phyloP scores from a whole-genome alignment of 2,797 vertebrate species.

The Neostethus bicornis region DNA sequence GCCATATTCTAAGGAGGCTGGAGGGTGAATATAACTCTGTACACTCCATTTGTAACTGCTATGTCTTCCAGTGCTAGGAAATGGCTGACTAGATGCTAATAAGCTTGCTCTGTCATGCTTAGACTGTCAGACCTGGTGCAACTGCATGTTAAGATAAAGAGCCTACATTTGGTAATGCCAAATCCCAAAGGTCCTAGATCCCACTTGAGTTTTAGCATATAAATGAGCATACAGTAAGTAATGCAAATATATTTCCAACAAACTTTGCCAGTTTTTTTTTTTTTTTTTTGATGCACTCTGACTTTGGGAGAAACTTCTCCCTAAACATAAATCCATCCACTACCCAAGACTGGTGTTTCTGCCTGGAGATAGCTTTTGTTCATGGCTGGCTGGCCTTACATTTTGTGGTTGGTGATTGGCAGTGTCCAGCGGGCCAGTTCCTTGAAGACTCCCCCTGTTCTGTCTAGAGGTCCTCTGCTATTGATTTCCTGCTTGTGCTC shows the following conservation, averaged over 20 bases:
- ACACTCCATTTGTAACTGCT: constrained; percentile 59
- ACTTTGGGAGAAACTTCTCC: constrained; percentile 66
- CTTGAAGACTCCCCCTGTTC: constrained; percentile 83
- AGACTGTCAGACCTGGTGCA: constrained; percentile 80
- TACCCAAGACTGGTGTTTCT: constrained; percentile 79
- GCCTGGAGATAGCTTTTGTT: constrained; percentile 88
- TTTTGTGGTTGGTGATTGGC: constrained; percentile 89
- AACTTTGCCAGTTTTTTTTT: constrained; percentile 64
- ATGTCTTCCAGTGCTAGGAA: constrained; percentile 78
- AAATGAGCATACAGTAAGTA: constrained; percentile 76
- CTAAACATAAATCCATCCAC: constrained; percentile 80
- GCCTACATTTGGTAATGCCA: constrained; percentile 79
- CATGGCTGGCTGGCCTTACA: constrained; percentile 88
- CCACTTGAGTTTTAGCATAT: constrained; percentile 79
- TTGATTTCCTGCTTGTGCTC: constrained; percentile 89
- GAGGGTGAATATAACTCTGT: constrained; percentile 75
- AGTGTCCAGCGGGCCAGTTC: constrained; percentile 86
- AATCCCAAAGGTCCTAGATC: constrained; percentile 80
- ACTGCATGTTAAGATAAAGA: constrained; percentile 81
- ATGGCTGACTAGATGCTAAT: constrained; percentile 82
- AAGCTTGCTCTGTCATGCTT: constrained; percentile 85
- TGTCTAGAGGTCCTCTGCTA: constrained; percentile 87
- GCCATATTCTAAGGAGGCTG: constrained; percentile 84
- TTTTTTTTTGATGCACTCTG: constrained; percentile 34
- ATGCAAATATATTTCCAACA: constrained; percentile 75